Evolutionary conservation across 2,797 vertebrate species (phyloP).

Genomic region (Hozukius guyotensis): DNA sequence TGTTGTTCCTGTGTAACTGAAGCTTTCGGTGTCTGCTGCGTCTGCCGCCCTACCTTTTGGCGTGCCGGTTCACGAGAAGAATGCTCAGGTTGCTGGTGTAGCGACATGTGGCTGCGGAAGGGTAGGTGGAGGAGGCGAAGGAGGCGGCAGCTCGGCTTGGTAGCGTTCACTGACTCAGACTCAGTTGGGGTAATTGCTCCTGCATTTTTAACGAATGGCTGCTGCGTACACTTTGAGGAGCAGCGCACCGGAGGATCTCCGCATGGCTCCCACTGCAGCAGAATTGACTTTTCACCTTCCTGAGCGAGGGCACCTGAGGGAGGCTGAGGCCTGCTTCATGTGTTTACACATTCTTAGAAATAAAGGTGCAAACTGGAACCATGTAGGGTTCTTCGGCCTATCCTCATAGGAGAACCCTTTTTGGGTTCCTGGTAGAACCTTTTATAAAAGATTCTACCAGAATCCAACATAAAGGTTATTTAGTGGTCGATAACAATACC

Average conservation of each 20-base stretch:
- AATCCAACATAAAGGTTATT: too few relatives aligned
- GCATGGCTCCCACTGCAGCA: conserved; percentile 45
- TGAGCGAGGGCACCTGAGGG: conserved; percentile 21
- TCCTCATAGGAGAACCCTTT: neutral
- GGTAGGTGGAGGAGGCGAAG: conserved; percentile 33
- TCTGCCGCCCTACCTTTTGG: conserved; percentile 56
- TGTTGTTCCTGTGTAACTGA: conserved; percentile 68
- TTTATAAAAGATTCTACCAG: neutral
- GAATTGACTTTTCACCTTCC: conserved; percentile 36
- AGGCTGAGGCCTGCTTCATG: conserved; percentile 10
- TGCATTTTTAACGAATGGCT: conserved; percentile 78
- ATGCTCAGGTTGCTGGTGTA: conserved; percentile 59
- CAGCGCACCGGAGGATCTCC: conserved; percentile 49
- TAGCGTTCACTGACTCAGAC: conserved; percentile 64
- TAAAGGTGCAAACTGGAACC: neutral
- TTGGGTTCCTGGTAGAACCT: neutral
- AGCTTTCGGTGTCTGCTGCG: conserved; percentile 57
- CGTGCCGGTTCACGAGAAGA: conserved; percentile 37
- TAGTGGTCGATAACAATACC: too few relatives aligned
- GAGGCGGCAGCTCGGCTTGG: conserved; percentile 42
- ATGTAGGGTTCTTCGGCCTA: neutral
- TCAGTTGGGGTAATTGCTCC: conserved; percentile 75
- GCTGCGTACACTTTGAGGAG: conserved; percentile 67
- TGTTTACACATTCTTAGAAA: neutral
- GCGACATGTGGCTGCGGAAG: conserved; percentile 7